Evolutionary conservation across 2,113 vertebrate species (phyloP).

Genomic region (Etheostoma spectabile): DNA sequence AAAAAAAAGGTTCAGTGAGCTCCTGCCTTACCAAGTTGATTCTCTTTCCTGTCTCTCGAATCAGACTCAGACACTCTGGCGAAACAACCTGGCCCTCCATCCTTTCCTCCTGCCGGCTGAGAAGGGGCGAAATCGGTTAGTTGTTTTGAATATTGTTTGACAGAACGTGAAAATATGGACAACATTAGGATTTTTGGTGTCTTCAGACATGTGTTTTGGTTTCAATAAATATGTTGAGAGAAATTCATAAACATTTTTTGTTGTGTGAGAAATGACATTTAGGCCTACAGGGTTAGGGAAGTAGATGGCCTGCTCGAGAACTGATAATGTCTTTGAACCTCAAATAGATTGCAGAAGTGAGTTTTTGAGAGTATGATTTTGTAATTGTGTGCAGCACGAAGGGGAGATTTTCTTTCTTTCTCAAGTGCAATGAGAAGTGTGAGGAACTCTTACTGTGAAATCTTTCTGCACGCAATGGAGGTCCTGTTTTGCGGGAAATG

Average conservation of each 20-base stretch:
- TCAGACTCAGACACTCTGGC: slow-evolving; percentile 84
- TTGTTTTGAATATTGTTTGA: neutral
- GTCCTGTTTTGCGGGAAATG: neutral
- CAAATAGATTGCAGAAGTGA: slow-evolving; percentile 68
- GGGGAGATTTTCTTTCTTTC: neutral
- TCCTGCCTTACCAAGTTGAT: slow-evolving; percentile 45
- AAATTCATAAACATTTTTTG: neutral
- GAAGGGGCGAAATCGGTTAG: neutral
- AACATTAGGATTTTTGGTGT: neutral
- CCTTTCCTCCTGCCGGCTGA: slow-evolving; percentile 55
- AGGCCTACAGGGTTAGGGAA: slow-evolving; percentile 38
- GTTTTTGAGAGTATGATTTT: slow-evolving; percentile 19
- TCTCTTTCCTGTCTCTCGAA: slow-evolving; percentile 70
- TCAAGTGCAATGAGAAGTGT: neutral
- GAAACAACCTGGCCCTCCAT: slow-evolving; percentile 74
- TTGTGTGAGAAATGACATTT: neutral
- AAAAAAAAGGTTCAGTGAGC: neutral
- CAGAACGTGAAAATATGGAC: neutral
- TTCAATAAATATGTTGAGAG: neutral
- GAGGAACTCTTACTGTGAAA: neutral
- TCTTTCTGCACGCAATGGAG: neutral
- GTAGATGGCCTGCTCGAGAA: slow-evolving; percentile 7
- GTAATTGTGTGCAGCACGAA: neutral
- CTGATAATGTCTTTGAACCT: slow-evolving; percentile 56
- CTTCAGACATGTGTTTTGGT: neutral